phyloP scores from a whole-genome alignment of 2,113 vertebrate species.

The Danio rerio region GRCz12tu NC_133181.1:56742501-56743000 shows the following conservation, averaged over 20 bases:
- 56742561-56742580: constrained; percentile 78
- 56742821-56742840: neutral
- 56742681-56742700: neutral
- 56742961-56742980: too few species aligned
- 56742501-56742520: constrained; percentile 64
- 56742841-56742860: neutral
- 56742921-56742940: too few species aligned
- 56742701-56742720: constrained; percentile 39
- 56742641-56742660: constrained; percentile 15
- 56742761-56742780: too few species aligned
- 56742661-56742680: too few species aligned
- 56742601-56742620: constrained; percentile 67
- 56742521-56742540: constrained; percentile 64
- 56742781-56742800: too few species aligned
- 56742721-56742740: neutral
- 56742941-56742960: too few species aligned
- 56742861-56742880: neutral
- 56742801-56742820: too few species aligned
- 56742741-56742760: neutral
- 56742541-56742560: constrained; percentile 77
- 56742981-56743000: too few species aligned
- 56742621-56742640: constrained; percentile 48
- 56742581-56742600: constrained; percentile 79
- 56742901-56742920: neutral
- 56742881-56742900: neutral